Percentiles rank a stretch among this genome's conserved stretches.
These are phyloP conservation scores for Natrix natrix DNA, from an alignment of 2,797 vertebrate species.

Conservation along the genomic window DNA sequence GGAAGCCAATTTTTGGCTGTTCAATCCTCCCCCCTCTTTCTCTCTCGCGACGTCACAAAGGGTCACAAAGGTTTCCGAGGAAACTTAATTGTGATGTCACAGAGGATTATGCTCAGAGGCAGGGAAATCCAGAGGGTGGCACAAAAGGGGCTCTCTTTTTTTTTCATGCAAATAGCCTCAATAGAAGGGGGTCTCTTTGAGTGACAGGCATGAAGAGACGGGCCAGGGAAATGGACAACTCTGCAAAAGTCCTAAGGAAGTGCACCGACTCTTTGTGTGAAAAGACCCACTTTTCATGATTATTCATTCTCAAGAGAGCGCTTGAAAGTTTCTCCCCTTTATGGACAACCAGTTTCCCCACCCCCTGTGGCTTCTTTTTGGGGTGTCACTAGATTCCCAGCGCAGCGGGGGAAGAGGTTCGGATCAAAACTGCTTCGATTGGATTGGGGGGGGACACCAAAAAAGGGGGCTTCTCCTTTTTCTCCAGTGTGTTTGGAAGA, in stretches of 20 bases:
- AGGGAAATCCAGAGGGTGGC: background rate
- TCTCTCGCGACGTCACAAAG: slow-evolving; percentile 28
- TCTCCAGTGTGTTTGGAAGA: too few species aligned
- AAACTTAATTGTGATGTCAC: slow-evolving; percentile 36
- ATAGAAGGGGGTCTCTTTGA: slow-evolving; percentile 2
- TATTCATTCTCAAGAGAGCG: background rate
- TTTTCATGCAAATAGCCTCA: slow-evolving; percentile 30
- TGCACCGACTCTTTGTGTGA: background rate
- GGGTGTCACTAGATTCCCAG: background rate
- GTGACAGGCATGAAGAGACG: slow-evolving; percentile 42
- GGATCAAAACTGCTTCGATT: too few species aligned
- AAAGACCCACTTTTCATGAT: background rate
- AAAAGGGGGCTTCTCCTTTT: too few species aligned
- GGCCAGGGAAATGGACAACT: background rate
- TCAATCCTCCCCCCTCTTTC: background rate
- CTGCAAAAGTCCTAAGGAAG: background rate
- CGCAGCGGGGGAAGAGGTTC: background rate
- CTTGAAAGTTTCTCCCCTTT: too few species aligned
- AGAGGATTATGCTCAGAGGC: slow-evolving; percentile 12
- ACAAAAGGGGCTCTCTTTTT: background rate
- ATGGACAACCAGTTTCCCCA: background rate
- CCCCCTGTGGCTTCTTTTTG: background rate
- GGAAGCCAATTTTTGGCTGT: accelerated
- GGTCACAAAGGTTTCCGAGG: background rate
- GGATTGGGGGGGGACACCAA: too few species aligned